Evolutionary conservation across 2,888 invertebrate genomes (phyloP).

Genomic region (Calliopum simillimum): DNA sequence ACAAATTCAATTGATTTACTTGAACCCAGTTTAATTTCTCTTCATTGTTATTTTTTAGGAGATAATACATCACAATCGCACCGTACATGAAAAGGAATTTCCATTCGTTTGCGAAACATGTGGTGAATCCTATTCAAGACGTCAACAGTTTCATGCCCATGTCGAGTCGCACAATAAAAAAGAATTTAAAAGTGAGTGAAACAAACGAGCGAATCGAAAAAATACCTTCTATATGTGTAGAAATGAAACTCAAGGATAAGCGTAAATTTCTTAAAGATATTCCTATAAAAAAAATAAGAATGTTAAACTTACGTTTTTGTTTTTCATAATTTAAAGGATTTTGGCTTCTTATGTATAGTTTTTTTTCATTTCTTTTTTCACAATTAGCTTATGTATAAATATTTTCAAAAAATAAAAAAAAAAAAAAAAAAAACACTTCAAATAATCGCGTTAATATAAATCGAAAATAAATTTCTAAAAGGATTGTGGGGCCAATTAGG

Average conservation of each 20-base stretch:
- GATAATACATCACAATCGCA: slow-evolving; percentile 65
- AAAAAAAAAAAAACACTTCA: too few relatives aligned
- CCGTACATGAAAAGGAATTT: slow-evolving; percentile 65
- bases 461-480: too few relatives aligned
- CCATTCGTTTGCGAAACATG: slow-evolving; percentile 67
- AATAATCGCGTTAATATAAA: too few relatives aligned
- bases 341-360: too few relatives aligned
- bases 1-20: background rate
- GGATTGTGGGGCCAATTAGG: too few relatives aligned
- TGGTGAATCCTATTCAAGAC: slow-evolving; percentile 66
- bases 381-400: too few relatives aligned
- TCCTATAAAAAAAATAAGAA: too few relatives aligned
- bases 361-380: too few relatives aligned
- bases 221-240: slow-evolving; percentile 12
- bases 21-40: slow-evolving; percentile 15
- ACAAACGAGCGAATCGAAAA: slow-evolving; percentile 34
- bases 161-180: slow-evolving; percentile 67
- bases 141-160: slow-evolving; percentile 67
- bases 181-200: slow-evolving; percentile 67
- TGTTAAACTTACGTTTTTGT: too few relatives aligned
- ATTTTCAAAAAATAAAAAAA: too few relatives aligned
- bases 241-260: slow-evolving; percentile 32
- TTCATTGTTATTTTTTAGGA: slow-evolving; percentile 52
- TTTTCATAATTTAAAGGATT: too few relatives aligned
- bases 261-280: slow-evolving; percentile 46